These are phyloP conservation scores for Hydrozoanthus gracilis DNA, from an alignment of 92 coral and sea anemone species.

Conservation along the genomic window DNA sequence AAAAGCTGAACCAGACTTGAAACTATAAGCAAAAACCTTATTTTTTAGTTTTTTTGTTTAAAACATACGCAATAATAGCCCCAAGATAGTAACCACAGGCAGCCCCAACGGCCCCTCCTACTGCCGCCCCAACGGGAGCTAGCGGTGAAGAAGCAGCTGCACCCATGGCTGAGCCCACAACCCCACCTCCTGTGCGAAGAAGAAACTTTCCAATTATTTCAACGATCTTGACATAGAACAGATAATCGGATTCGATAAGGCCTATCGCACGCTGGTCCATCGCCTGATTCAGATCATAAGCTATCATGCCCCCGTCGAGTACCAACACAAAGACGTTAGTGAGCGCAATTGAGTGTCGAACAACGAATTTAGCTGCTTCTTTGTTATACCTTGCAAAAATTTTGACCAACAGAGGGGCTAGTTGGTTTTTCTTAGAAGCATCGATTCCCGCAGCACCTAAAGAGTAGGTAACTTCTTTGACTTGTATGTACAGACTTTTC, in stretches of 20 bases:
- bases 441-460: too few relatives aligned
- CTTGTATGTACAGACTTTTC: too few relatives aligned
- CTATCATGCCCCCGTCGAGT: neutral
- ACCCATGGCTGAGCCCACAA: neutral
- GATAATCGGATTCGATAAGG: neutral
- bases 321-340: neutral
- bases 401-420: too few relatives aligned
- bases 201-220: conserved; percentile 4
- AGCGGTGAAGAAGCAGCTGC: neutral
- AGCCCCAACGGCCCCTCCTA: conserved; percentile 6
- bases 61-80: neutral
- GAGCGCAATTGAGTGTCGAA: neutral
- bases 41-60: neutral
- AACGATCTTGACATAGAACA: neutral
- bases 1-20: too few relatives aligned
- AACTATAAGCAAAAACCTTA: too few relatives aligned
- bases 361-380: neutral
- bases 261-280: neutral
- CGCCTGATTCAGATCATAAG: neutral
- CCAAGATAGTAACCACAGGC: neutral
- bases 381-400: neutral
- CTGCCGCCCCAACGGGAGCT: neutral
- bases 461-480: too few relatives aligned
- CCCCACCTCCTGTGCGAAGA: neutral
- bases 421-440: too few relatives aligned